phyloP scores from a whole-genome alignment of 2,797 vertebrate species.

The Crypturellus tataupa region DNA sequence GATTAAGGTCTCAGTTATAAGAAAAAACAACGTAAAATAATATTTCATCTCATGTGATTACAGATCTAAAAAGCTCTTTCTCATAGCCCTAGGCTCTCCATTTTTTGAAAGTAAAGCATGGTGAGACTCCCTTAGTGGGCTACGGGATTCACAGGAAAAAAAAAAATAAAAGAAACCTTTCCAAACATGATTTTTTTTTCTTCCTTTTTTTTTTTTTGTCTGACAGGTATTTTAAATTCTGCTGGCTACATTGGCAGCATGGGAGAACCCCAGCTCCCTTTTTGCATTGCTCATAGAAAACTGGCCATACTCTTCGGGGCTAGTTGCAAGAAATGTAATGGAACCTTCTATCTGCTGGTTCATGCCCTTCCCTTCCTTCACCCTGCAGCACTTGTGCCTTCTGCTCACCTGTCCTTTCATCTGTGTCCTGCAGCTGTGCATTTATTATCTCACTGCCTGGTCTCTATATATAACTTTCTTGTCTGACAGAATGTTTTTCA shows the following conservation, averaged over 20 bases:
- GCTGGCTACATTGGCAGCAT: neutral
- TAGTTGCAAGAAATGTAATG: neutral
- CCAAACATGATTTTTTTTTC: neutral
- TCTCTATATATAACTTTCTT: neutral
- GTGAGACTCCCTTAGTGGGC: fast-evolving
- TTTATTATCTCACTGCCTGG: neutral
- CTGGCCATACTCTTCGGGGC: neutral
- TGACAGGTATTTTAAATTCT: neutral
- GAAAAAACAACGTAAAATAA: neutral
- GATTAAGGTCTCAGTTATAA: neutral
- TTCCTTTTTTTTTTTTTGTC: neutral
- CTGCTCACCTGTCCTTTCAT: neutral
- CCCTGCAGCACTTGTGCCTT: neutral
- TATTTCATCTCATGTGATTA: neutral
- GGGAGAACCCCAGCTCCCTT: neutral
- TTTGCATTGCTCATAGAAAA: neutral
- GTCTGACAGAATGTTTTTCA: neutral
- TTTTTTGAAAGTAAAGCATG: neutral
- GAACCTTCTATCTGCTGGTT: neutral
- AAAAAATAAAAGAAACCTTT: neutral
- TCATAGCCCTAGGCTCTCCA: neutral
- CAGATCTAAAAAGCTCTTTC: neutral
- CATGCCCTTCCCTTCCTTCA: neutral
- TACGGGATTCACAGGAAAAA: neutral
- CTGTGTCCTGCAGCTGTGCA: neutral